Conservation (phyloP, 2,797 vertebrate genomes). For the Echeneis naucrates region DNA sequence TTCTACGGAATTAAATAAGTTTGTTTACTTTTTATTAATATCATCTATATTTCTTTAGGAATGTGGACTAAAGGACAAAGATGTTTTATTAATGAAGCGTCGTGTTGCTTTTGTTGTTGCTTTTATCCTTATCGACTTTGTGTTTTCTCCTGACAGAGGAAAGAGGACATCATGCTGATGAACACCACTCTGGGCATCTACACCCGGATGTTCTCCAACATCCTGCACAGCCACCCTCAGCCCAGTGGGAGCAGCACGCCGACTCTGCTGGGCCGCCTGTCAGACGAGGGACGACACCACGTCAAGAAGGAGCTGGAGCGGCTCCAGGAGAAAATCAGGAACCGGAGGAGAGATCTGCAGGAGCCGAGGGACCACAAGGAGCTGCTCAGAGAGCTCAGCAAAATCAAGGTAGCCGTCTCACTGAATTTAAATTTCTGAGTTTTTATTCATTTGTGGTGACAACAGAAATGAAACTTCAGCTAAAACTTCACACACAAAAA, state of each 20-base stretch:
- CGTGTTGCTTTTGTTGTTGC: neutral
- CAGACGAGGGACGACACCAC: rapidly evolving
- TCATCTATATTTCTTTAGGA: too few relatives aligned
- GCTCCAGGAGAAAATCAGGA: neutral
- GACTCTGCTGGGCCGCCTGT: slow-evolving; percentile 32
- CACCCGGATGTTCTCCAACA: slow-evolving; percentile 53
- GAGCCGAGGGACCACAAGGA: neutral
- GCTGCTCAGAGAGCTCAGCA: slow-evolving; percentile 4
- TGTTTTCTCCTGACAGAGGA: slow-evolving; percentile 36
- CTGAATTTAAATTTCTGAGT: too few relatives aligned
- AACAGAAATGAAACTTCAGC: too few relatives aligned
- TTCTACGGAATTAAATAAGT: neutral
- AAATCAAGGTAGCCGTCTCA: slow-evolving; percentile 50
- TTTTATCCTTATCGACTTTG: too few relatives aligned
- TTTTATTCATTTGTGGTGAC: too few relatives aligned
- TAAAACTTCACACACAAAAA: too few relatives aligned
- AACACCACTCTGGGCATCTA: slow-evolving; percentile 68
- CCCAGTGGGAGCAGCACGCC: too few relatives aligned
- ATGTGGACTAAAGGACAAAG: too few relatives aligned
- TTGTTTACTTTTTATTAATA: neutral
- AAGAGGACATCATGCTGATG: slow-evolving; percentile 40
- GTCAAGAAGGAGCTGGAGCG: rapidly evolving
- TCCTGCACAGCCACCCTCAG: slow-evolving; percentile 22
- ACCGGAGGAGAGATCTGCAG: neutral
- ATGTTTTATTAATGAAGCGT: too few relatives aligned